Evolutionary conservation across 2,797 vertebrate genomes (phyloP).

Genomic region (Ctenopoma kingsleyae): DNA sequence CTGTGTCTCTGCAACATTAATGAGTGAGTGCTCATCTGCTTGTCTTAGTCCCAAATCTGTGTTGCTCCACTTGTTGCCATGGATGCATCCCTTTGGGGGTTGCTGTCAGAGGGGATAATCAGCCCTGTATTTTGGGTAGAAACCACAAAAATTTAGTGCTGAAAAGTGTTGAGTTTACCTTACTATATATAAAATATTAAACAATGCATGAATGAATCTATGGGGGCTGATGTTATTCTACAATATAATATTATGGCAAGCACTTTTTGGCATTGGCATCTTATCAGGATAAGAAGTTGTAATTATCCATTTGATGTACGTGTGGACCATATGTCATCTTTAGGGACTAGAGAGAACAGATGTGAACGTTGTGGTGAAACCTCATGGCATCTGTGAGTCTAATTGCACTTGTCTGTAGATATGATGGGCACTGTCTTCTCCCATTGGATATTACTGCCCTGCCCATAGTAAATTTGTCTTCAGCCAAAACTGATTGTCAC

Average conservation of each 20-base stretch:
- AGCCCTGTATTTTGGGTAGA: conserved; percentile 38
- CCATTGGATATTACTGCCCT: conserved; percentile 38
- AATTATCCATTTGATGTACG: conserved; percentile 37
- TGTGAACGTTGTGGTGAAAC: conserved; percentile 60
- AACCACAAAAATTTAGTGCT: not conserved
- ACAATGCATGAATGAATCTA: not conserved
- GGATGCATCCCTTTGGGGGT: conserved; percentile 60
- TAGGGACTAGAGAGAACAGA: conserved; percentile 64
- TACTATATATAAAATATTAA: conserved; percentile 10
- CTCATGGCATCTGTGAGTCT: conserved; percentile 57
- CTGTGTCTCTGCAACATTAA: conserved; percentile 55
- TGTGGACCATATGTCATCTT: conserved; percentile 43
- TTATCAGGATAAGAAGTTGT: conserved; percentile 10
- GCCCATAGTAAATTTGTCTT: conserved; percentile 35
- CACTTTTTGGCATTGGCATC: not conserved
- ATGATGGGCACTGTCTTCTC: conserved; percentile 38
- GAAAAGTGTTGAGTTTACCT: not conserved
- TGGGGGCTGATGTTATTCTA: not conserved
- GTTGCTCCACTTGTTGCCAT: conserved; percentile 65
- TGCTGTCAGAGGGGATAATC: conserved; percentile 35
- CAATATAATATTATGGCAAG: not conserved
- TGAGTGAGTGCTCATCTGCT: conserved; percentile 69
- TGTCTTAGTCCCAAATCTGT: conserved; percentile 63
- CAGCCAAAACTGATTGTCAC: not conserved
- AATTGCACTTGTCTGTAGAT: conserved; percentile 69